Evolutionary conservation across 1,140 invertebrate species (phyloP), one percentile per base, ranked within the genome.

Genomic region (Acromyrmex echinatior): DNA sequence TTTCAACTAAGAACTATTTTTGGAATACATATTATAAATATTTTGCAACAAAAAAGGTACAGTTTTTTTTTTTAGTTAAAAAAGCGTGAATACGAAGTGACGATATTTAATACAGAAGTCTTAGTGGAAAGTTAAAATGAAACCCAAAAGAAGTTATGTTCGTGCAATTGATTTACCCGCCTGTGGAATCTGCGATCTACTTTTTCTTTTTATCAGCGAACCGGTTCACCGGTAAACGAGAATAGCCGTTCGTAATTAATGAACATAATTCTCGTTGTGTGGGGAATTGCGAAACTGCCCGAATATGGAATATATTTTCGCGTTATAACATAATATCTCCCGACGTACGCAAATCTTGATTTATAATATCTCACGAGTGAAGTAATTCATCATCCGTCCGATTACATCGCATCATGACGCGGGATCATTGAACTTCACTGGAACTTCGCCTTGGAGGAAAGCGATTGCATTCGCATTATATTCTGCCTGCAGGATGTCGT

Each of bases 391-490:
- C 25, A 16, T 62, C 35, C 28, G 14, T 21, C 39, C 35, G n/a
- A 70, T n/a, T 62, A 3, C 3, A 18, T 82, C 80, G 53, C 39
- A 5, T 21, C 18, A 12, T 39, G 74, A 78, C 74, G 39, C 28
- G 12, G 1, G 25, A 76, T 82, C 68, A 62, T 14, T 84, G 39
- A 63, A 82, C 68, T 82, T 73, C 49, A 31, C 39, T 21, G 45
- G 60, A 65, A 49, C 76, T 79, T 86, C n/a, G 49, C 74, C 62
- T 77, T 79, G 56, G 39, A 62, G 51, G 49, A 53, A 76, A 84
- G 14, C 63, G 25, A 84, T 84, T 84, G 51, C 56, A 35, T 76
- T 76, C n/a, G 56, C 70, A 63, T 84, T 78, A 78, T 73, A 62
- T 56, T 78, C 62, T 31, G 35, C 49, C 63, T 79, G 62, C 60